Evolutionary conservation across 2,113 vertebrate genomes (phyloP).

Genomic region (Oreochromis tanganicae): DNA sequence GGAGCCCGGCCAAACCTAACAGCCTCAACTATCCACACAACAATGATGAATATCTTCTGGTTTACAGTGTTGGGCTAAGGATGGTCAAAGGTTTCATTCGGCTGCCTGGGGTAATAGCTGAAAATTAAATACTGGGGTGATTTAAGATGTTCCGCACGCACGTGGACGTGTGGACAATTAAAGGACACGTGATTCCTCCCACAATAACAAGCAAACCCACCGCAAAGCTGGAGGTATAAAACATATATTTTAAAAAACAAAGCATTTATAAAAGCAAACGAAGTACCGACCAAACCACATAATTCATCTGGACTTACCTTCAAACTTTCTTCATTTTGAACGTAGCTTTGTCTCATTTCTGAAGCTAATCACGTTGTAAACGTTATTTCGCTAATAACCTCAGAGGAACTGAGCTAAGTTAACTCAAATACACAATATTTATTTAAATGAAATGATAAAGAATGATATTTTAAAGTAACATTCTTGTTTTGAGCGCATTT

Average conservation of each 20-base stretch:
- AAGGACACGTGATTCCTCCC: background rate
- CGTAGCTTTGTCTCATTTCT: background rate
- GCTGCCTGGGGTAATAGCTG: background rate
- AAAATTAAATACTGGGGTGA: background rate
- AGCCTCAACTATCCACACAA: constrained; percentile 45
- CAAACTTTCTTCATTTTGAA: background rate
- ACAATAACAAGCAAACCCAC: background rate
- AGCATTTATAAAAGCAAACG: background rate
- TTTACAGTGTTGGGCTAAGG: constrained; percentile 24
- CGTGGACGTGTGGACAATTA: background rate
- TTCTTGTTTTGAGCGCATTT: background rate
- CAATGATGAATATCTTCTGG: constrained; percentile 60
- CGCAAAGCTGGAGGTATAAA: background rate
- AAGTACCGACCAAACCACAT: background rate
- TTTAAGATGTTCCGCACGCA: background rate
- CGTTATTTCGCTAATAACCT: background rate
- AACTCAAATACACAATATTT: background rate
- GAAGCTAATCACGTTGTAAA: background rate
- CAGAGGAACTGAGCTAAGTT: background rate
- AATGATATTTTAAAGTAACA: background rate
- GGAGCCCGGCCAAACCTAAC: constrained; percentile 37
- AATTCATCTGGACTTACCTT: background rate
- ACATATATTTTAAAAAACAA: background rate
- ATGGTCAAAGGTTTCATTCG: constrained; percentile 22
- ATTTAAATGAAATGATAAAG: background rate